These are phyloP conservation scores for Aldabrachelys gigantea DNA, from an alignment of 2,113 vertebrate genomes.

Conservation along the genomic window DNA sequence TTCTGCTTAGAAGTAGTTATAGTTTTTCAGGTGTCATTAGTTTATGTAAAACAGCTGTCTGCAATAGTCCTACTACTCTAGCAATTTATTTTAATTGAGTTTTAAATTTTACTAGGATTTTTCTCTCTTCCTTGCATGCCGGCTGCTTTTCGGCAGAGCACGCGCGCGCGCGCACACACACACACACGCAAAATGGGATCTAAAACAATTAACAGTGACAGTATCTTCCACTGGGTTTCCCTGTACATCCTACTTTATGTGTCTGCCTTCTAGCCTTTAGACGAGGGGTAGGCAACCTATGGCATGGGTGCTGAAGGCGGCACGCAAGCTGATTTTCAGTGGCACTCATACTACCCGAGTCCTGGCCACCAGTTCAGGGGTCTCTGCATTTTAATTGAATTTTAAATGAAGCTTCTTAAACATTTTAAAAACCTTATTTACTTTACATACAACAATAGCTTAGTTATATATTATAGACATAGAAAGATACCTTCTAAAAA, in stretches of 20 bases:
- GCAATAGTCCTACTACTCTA: background rate
- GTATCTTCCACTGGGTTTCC: background rate
- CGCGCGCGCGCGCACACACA: accelerated
- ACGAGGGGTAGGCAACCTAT: too few relatives aligned
- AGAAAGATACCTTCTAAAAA: too few relatives aligned
- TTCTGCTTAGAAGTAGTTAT: background rate
- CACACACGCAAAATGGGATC: background rate
- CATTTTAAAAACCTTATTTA: too few relatives aligned
- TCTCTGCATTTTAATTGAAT: too few relatives aligned
- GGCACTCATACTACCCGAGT: too few relatives aligned
- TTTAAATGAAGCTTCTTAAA: too few relatives aligned
- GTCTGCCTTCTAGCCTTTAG: background rate
- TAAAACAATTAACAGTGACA: background rate
- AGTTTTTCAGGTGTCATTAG: background rate
- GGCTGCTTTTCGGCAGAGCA: accelerated
- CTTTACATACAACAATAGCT: too few relatives aligned
- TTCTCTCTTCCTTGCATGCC: background rate
- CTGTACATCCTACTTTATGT: background rate
- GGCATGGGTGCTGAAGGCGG: too few relatives aligned
- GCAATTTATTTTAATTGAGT: background rate
- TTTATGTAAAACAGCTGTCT: background rate
- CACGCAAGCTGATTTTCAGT: too few relatives aligned
- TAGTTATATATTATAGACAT: too few relatives aligned
- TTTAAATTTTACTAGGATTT: background rate
- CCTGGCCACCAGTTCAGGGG: too few relatives aligned